These are phyloP conservation scores for Homarus gammarus DNA, from an alignment of 2,888 invertebrate species.

Conservation along the genomic window DNA sequence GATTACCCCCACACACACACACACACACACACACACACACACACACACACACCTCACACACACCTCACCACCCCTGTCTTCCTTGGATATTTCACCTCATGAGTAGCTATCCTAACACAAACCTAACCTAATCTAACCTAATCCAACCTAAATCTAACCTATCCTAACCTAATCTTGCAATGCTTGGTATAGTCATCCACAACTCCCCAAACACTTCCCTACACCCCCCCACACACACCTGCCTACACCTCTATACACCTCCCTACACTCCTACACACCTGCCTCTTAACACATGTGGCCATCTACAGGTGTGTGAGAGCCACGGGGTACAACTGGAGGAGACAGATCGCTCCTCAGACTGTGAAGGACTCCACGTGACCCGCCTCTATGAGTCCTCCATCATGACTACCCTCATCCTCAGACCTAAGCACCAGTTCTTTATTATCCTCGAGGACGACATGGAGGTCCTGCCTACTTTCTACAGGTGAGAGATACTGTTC, in stretches of 20 bases:
- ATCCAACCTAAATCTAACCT: no score
- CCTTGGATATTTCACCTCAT: no score
- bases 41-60: no score
- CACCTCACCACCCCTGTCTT: no score
- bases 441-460: conserved; percentile 54
- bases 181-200: no score
- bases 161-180: no score
- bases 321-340: conserved; percentile 47
- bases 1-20: no score
- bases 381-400: conserved; percentile 48
- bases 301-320: conserved; percentile 35
- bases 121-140: no score
- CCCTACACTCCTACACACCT: not conserved
- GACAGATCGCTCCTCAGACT: conserved; percentile 44
- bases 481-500: conserved; percentile 43
- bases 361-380: conserved; percentile 24
- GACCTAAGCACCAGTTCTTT: conserved; percentile 31
- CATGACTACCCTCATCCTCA: conserved; percentile 45
- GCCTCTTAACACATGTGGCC: not conserved
- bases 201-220: not conserved
- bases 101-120: no score
- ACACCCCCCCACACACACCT: not conserved
- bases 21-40: no score
- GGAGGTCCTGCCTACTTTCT: conserved; percentile 35
- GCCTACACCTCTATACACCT: no score